Evolutionary conservation across 1,140 invertebrate species (phyloP).

Genomic region (Meloidogyne hapla): DNA sequence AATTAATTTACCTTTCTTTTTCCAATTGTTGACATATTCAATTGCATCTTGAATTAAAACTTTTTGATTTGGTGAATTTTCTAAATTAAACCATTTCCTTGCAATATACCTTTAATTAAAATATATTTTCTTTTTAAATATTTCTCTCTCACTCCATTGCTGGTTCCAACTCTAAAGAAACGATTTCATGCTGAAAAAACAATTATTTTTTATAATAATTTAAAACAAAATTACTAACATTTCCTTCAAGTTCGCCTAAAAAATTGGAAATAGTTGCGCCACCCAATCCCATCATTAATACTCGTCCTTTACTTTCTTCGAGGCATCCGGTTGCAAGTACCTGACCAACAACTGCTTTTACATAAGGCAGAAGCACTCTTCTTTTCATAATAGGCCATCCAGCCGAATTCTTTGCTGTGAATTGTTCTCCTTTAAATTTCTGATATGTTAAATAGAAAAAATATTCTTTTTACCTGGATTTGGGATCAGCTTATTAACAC

Average conservation of each 20-base stretch:
- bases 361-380: neutral
- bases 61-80: conserved; percentile 4
- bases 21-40: conserved; percentile 14
- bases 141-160: conserved; percentile 20
- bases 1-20: conserved; percentile 24
- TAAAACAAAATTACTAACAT: neutral
- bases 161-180: conserved; percentile 20
- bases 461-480: neutral
- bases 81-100: conserved; percentile 19
- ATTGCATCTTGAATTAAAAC: conserved; percentile 12
- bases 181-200: conserved; percentile 3
- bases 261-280: conserved; percentile 3
- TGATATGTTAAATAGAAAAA: neutral
- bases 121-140: neutral
- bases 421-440: neutral
- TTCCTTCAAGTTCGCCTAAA: conserved; percentile 1
- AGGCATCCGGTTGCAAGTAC: neutral
- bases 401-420: conserved; percentile 7
- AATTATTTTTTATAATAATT: neutral
- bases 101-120: conserved; percentile 10
- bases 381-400: neutral
- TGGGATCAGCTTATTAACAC: neutral
- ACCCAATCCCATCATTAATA: conserved; percentile 16
- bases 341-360: conserved; percentile 5
- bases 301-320: neutral